Evolutionary conservation across 2,113 vertebrate genomes (phyloP).

Genomic region (Chionodraco myersi): DNA sequence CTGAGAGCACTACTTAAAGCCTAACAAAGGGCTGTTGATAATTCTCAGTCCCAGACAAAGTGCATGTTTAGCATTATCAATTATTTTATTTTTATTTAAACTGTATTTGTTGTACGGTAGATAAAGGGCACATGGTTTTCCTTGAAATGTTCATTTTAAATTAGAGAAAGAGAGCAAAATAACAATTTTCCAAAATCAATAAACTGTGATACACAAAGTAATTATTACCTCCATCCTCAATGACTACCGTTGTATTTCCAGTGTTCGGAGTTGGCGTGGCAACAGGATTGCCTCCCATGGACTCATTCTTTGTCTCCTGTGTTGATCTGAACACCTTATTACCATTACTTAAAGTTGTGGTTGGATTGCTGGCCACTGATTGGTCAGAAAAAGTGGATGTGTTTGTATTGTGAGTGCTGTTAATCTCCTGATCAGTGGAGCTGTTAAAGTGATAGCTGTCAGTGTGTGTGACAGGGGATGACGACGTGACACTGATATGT

Average conservation of each 20-base stretch:
- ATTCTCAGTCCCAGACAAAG: not conserved
- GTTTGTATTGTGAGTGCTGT: not conserved
- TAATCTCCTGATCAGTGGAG: not conserved
- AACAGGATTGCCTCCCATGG: not conserved
- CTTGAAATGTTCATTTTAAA: not conserved
- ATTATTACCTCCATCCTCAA: slow-evolving; percentile 22
- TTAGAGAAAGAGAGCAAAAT: not conserved
- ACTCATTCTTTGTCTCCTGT: not conserved
- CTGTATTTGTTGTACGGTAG: not conserved
- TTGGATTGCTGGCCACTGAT: not conserved
- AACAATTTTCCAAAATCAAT: not conserved
- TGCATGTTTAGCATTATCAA: not conserved
- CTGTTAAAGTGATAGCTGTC: not conserved
- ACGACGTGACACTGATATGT: slow-evolving; percentile 6
- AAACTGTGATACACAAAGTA: not conserved
- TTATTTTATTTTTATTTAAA: not conserved
- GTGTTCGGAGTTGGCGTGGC: not conserved
- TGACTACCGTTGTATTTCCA: fast-evolving
- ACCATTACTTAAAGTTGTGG: not conserved
- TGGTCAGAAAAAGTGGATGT: not conserved
- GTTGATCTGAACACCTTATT: not conserved
- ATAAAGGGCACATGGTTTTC: not conserved
- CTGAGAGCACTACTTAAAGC: slow-evolving; percentile 4
- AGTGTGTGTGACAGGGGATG: slow-evolving; percentile 16
- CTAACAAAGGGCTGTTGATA: not conserved